Conservation (phyloP, 1,140 invertebrate species). For the Rhagoletis zephyria region DNA sequence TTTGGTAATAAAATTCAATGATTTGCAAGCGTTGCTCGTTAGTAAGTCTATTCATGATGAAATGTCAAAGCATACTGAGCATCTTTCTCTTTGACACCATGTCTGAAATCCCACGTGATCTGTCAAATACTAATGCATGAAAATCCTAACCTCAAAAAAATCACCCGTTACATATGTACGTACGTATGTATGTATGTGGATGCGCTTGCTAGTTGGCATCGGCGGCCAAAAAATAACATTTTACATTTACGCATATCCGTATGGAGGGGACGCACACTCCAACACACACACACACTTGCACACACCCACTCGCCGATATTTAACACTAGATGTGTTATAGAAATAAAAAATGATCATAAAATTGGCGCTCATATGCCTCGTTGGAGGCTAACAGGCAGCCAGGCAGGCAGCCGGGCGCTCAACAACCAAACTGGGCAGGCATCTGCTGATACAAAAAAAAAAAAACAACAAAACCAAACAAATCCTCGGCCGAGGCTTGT, state of each 20-base stretch:
- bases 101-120: no score
- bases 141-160: no score
- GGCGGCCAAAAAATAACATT: not conserved
- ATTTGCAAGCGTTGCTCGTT: no score
- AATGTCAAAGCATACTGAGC: no score
- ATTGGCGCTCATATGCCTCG: constrained; percentile 29
- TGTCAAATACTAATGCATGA: no score
- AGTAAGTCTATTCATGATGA: no score
- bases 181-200: not conserved
- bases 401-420: not conserved
- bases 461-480: no score
- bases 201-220: no score
- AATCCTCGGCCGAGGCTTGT: not conserved
- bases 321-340: constrained; percentile 48
- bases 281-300: not conserved
- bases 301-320: not conserved
- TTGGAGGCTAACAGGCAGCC: not conserved
- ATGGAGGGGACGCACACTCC: not conserved
- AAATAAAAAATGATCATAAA: constrained; percentile 47
- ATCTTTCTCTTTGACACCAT: no score
- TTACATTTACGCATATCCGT: not conserved
- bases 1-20: no score
- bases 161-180: no score
- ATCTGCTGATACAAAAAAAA: no score
- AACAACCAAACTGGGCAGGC: not conserved